Base-by-base conservation (phyloP, 2,888 invertebrate species). In the Argynnis bischoffii region DNA sequence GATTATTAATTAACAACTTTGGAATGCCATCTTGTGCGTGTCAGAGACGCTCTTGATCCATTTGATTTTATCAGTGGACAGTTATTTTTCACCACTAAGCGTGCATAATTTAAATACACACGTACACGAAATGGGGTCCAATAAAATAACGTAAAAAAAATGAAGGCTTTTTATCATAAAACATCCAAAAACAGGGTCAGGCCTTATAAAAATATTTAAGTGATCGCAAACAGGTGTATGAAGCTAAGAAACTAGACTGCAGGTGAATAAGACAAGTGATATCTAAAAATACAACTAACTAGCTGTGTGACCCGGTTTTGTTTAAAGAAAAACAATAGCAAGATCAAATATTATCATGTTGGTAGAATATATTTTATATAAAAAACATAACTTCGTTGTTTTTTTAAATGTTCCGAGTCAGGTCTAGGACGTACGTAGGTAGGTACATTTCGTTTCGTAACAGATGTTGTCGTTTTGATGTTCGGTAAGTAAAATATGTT, bases 221-320 rank as follows among this genome's bases (percentile, higher is more conserved):
- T 57, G 21, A 59, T 5, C 21, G 35, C 8, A 11, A n/a, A 14
- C 46, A 57, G 57, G 13, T 57, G 57, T 41, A 15, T 14, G 15
- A 18, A 26, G n/a, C 1, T 26, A 53, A 51, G 41, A 53, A 61
- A 61, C 53, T 53, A 53, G 61, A 61, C 51, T 61, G 21, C 61
- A 61, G 61, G 61, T 61, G 61, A 18, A 13, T 61, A 51, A 26
- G 61, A 61, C 61, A 61, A 61, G 60, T 61, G 35, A 61, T 51
- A 61, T 61, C 61, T 61, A 51, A 61, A 61, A 61, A 61, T 61
- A 61, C 61, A 51, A 61, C 18, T 8, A 51, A 61, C 61, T 51
- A 50, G 35, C 60, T 61, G 35, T 50, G 61, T 41, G 61, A 61
- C 61, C 61, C 51, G 51, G 51, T 51, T 60, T 60, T 60, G 51